phyloP scores from a whole-genome alignment of 2,888 invertebrate species.

The Nezara viridula region DNA sequence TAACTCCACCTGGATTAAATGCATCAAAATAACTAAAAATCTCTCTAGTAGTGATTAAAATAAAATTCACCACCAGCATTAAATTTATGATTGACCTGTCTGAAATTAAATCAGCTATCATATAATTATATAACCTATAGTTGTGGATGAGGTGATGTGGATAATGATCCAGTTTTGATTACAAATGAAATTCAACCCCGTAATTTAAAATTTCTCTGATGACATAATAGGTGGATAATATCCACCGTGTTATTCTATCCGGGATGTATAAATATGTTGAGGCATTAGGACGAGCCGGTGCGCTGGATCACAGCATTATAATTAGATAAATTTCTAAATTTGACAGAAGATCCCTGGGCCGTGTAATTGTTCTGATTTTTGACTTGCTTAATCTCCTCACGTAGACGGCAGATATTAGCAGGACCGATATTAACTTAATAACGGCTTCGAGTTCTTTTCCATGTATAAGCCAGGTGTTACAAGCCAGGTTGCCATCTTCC shows the following conservation, averaged over 20 bases:
- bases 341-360: constrained; percentile 19
- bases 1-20: background rate
- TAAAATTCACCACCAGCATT: background rate
- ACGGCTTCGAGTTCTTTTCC: background rate
- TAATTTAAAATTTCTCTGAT: constrained; percentile 16
- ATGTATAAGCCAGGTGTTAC: no score
- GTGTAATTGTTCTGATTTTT: background rate
- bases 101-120: background rate
- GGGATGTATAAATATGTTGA: background rate
- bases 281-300: background rate
- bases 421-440: constrained; percentile 2
- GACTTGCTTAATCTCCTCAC: background rate
- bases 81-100: background rate
- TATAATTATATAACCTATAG: background rate
- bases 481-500: no score
- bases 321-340: constrained; percentile 39
- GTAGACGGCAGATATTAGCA: constrained; percentile 5
- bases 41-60: background rate
- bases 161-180: background rate
- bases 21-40: background rate
- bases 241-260: no score
- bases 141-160: background rate
- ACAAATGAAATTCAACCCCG: background rate
- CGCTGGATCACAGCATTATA: background rate
- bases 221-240: background rate